Base-by-base conservation (phyloP, 1,140 invertebrate genomes). In the Diabrotica undecimpunctata region DNA sequence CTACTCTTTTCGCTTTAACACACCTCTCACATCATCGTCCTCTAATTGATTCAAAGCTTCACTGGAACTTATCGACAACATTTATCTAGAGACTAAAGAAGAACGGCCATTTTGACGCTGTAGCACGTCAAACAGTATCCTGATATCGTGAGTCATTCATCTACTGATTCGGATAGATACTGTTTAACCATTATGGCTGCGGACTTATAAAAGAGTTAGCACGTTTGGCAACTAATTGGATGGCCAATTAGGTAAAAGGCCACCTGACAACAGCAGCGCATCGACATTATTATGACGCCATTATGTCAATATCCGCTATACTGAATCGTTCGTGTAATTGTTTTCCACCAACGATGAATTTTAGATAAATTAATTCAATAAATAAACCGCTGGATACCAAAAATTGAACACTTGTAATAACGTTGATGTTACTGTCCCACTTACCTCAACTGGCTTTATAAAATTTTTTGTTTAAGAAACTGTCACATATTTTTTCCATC, bases 171-270 rank as follows among this genome's bases (percentile, higher is more conserved):
- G 36, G 58, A 60, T 60, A 60, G 58, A 50, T 60, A 50, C 58
- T 60, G 58, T 41, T 13, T 60, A 60, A 60, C 39, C 58, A 60
- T 60, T 60, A 60, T 60, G 39, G 58, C 41, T 35, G 12, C 8
- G n/a, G 8, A 50, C 58, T 38, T 60, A 50, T 60, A 60, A 60
- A 60, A 60, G 58, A 60, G 58, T 60, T 60, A 25, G 58, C 58
- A 60, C 58, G 58, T 60, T 60, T 60, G 38, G 58, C 12, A 60
- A 41, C 58, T 60, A 60, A 60, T 60, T 60, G 58, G 58, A 60
- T 36, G 39, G 58, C 41, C 58, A 60, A 60, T 60, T 60, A 60
- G 58, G 39, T 39, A 60, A 14, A 60, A 38, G 41, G 25, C 39
- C 58, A 60, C 58, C 36, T 60, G 58, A 58, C 56, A 58, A 38